Percentiles rank a stretch among this genome's conserved stretches.
Evolutionary conservation across 1,140 invertebrate species (phyloP).

Genomic region (Achatina immaculata): DNA sequence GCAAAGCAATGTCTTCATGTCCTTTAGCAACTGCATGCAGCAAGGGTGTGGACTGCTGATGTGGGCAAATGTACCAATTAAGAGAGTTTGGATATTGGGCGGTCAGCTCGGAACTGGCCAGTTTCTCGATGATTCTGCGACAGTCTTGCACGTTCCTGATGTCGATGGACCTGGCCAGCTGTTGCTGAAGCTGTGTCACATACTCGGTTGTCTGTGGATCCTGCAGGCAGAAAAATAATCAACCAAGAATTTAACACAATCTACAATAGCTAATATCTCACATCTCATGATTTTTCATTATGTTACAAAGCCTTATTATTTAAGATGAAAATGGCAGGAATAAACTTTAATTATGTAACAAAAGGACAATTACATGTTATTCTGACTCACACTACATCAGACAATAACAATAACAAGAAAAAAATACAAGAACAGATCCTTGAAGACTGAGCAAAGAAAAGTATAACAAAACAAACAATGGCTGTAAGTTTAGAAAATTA

Average conservation of each 20-base stretch:
- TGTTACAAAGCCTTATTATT: too few species aligned
- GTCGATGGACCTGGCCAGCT: constrained; percentile 1
- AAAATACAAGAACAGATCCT: too few species aligned
- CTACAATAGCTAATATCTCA: too few species aligned
- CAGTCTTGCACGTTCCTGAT: background rate
- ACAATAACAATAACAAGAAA: too few species aligned
- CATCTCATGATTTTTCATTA: too few species aligned
- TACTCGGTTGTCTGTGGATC: background rate
- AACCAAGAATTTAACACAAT: background rate
- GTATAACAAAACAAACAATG: too few species aligned
- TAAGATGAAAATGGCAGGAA: too few species aligned
- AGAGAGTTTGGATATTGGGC: constrained; percentile 4
- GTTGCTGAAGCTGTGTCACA: background rate
- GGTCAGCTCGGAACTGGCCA: background rate
- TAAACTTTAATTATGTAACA: too few species aligned
- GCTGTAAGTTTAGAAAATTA: too few species aligned
- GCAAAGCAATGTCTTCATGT: background rate
- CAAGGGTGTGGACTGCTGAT: constrained; percentile 8
- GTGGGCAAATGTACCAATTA: constrained; percentile 15
- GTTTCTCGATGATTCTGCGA: background rate
- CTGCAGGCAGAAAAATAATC: background rate
- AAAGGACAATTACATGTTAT: too few species aligned
- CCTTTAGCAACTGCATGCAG: constrained; percentile 18
- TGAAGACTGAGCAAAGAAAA: too few species aligned
- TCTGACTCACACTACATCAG: too few species aligned